Evolutionary conservation across 1,140 invertebrate genomes (phyloP).

Genomic region (Apis dorsata): DNA sequence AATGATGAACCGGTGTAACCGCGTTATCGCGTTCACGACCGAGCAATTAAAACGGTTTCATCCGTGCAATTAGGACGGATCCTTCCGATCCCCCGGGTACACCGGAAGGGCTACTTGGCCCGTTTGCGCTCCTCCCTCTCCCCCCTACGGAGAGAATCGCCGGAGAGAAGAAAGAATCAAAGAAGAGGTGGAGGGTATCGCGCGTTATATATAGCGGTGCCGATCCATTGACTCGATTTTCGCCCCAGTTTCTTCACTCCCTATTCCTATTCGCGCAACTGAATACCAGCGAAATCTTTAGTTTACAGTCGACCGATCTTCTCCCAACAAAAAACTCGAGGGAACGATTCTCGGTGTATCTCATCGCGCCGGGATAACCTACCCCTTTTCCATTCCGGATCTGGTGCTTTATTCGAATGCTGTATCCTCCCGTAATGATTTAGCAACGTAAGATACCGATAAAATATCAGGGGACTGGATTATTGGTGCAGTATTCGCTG

Average conservation of each 20-base stretch:
- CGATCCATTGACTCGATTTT: conserved; percentile 29
- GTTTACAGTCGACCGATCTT: conserved; percentile 23
- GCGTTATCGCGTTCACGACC: conserved; percentile 33
- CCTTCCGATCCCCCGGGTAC: not conserved
- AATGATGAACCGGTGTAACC: conserved; percentile 49
- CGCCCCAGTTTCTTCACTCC: conserved; percentile 1
- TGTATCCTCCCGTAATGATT: no score
- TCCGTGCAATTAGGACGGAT: conserved; percentile 47
- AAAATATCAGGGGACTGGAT: no score
- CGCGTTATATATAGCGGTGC: not conserved
- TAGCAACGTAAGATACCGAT: no score
- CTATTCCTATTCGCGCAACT: no score
- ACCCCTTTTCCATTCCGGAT: no score
- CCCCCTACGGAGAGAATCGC: not conserved
- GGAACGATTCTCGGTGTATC: not conserved
- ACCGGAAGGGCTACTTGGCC: conserved; percentile 31
- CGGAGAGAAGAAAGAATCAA: not conserved
- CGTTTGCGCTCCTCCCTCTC: conserved; percentile 19
- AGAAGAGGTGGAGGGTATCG: not conserved
- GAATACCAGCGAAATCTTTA: conserved; percentile 1
- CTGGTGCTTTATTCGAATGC: no score
- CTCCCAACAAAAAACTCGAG: not conserved
- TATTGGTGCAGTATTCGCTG: no score
- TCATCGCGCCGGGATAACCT: not conserved
- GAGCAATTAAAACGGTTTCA: conserved; percentile 52